Conservation (phyloP, 1,140 invertebrate species). For the Anthonomus grandis region DNA sequence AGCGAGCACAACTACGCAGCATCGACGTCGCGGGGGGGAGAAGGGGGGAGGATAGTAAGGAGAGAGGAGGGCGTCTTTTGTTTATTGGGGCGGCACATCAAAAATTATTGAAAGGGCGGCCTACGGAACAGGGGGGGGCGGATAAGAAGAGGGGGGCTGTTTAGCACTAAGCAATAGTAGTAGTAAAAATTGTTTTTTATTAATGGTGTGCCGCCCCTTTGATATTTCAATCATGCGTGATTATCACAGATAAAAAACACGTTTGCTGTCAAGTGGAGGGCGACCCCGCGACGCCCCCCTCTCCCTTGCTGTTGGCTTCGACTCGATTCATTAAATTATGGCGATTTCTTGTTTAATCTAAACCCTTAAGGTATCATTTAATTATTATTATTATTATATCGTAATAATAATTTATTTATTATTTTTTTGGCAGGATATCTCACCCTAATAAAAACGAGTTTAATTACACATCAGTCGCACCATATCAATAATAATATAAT, state of each 20-base stretch:
- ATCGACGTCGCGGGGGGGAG: background rate
- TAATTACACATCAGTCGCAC: no score
- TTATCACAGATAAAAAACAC: no score
- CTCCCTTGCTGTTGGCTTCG: conserved; percentile 22
- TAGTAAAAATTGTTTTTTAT: no score
- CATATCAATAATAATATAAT: no score
- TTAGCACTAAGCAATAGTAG: no score
- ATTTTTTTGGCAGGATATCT: conserved; percentile 50
- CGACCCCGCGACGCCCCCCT: background rate
- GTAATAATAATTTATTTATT: no score
- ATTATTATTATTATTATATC: conserved; percentile 39
- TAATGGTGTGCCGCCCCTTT: no score
- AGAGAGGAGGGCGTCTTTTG: background rate
- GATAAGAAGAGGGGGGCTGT: no score
- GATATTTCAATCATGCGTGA: no score
- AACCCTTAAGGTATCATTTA: conserved; percentile 41
- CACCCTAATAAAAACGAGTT: conserved; percentile 39
- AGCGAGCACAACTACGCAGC: background rate
- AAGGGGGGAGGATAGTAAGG: background rate
- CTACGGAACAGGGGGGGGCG: background rate
- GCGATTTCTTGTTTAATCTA: conserved; percentile 27
- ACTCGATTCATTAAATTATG: conserved; percentile 24
- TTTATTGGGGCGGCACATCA: background rate
- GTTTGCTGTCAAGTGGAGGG: no score
- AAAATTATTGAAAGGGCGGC: background rate